Evolutionary conservation across 1,140 invertebrate species (phyloP), one percentile per base, ranked within the genome.

Genomic region (Bombus fervidus): DNA sequence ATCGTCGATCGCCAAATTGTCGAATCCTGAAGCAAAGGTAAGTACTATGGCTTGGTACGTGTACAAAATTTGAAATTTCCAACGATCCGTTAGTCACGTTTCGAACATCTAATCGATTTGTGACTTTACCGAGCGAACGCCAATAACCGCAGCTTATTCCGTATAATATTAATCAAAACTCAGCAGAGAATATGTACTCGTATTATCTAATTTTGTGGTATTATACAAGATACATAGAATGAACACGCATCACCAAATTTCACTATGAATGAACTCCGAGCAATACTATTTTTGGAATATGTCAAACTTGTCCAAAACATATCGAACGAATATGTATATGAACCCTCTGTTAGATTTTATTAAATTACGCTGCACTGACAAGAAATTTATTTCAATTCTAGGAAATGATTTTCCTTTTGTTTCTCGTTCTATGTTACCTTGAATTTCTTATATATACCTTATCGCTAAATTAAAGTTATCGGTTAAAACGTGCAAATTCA

Each of bases 141-240:
- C 66, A 53, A 81, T 81, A 81, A 81, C 37, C 68, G n/a, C 25
- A 31, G 79, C 66, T 81, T 71, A 81, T 73, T 81, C 47, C 79
- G 68, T 10, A 22, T 53, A 31, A n/a, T 37, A 73, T 81, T 73
- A 81, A 59, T 81, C 79, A 81, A 71, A 81, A 41, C 79, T 47
- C 15, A 18, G 1, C 22, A 34, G 66, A n/a, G 28, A 28, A 71
- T 39, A n/a, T 62, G 28, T n/a, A 13, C 28, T 12, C 59, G 2
- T 10, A 68, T 37, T 62, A 34, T 18, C 8, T 80, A 80, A 69
- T 80, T 43, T 34, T n/a, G 43, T 39, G 37, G 15, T 53, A 43
- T n/a, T 80, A 69, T 28, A 22, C 47, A 37, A 25, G 31, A 31
- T 34, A n/a, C 39, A 31, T 43, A 39, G 28, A 64, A 43, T 28